Percentiles rank a stretch among this genome's conserved stretches.
Conservation (phyloP, 2,888 invertebrate genomes). For the Creontiades dilutus region DNA sequence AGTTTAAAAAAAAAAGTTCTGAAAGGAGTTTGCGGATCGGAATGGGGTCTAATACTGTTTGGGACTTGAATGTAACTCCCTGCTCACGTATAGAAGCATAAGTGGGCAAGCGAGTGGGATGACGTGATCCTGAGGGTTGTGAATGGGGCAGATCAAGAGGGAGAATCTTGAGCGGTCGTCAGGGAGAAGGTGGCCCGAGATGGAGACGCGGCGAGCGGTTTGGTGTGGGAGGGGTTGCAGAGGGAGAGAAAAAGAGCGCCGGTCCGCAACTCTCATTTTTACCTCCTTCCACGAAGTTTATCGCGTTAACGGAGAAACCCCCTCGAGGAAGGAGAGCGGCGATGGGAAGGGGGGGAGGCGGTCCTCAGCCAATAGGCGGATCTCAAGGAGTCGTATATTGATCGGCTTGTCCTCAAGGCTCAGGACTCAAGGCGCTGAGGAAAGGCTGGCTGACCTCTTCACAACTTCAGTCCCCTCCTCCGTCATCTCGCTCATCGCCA, state of each 20-base stretch:
- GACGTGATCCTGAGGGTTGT: background rate
- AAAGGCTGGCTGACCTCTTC: conserved; percentile 48
- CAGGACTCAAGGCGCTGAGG: conserved; percentile 35
- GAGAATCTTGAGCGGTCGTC: background rate
- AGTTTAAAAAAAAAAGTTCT: no score
- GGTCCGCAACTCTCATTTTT: conserved; percentile 33
- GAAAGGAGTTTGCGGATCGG: no score
- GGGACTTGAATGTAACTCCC: no score
- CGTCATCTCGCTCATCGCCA: background rate
- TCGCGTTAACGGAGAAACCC: conserved; percentile 21
- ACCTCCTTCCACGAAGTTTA: conserved; percentile 36
- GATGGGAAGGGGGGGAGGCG: conserved; percentile 22
- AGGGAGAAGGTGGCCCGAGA: background rate
- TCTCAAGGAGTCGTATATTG: conserved; percentile 64
- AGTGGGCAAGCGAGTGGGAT: no score
- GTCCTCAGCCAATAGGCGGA: conserved; percentile 57
- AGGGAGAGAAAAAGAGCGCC: background rate
- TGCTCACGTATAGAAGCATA: no score
- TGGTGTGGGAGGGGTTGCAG: no score
- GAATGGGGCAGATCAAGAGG: background rate
- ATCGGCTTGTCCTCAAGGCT: conserved; percentile 57
- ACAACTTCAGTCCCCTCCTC: background rate
- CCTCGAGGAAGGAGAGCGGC: background rate
- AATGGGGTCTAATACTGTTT: no score
- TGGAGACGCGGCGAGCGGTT: background rate